Base-by-base conservation (phyloP, 2,888 invertebrate genomes). In the Deilephila elpenor region DNA sequence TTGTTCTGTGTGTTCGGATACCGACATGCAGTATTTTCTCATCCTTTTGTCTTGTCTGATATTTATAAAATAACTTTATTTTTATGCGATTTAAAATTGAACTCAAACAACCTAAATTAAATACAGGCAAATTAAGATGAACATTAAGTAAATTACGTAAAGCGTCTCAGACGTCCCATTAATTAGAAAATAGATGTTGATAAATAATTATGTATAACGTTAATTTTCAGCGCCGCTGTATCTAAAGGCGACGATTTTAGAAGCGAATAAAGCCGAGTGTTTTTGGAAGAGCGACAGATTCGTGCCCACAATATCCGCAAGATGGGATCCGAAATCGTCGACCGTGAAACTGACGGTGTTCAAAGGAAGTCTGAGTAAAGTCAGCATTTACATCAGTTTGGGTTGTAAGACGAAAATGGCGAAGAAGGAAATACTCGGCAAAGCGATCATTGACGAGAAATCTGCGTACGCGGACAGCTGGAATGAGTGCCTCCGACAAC, bases 241-340 rank as follows among this genome's bases (percentile, higher is more conserved):
- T 86, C 95, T 97, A 77, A 97, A 97, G 91, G 97, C 97, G 75
- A 96, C 96, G 0, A 96, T 97, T 75, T 95, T 96, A 77, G 97
- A 97, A 85, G 96, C 96, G 75, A 96, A 96, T 79, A 96, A 94
- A 82, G 92, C 93, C 0, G 95, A 95, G 79, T 93, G 93, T 77
- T 94, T 94, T 77, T 97, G 97, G 97, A 97, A 97, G 86, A 97
- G 97, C 79, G 96, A 96, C 81, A 94, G 95, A 78, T 97, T 97
- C 88, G 93, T 95, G 20, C 97, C 97, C 6, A 96, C 97, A 5
- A 96, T 97, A 74, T 97, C 97, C n/a, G 96, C 96, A 81, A 96
- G 97, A 89, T 96, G 97, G 94, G 96, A 97, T 81, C 95, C 96
- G 0, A 96, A 96, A 80, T 94, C 95, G 8, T 95, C 96, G 0